A percentile compares a stretch with the other conserved stretches of the same genome.
Conservation (phyloP, 2,888 invertebrate species). For the Andrena dorsata region DNA sequence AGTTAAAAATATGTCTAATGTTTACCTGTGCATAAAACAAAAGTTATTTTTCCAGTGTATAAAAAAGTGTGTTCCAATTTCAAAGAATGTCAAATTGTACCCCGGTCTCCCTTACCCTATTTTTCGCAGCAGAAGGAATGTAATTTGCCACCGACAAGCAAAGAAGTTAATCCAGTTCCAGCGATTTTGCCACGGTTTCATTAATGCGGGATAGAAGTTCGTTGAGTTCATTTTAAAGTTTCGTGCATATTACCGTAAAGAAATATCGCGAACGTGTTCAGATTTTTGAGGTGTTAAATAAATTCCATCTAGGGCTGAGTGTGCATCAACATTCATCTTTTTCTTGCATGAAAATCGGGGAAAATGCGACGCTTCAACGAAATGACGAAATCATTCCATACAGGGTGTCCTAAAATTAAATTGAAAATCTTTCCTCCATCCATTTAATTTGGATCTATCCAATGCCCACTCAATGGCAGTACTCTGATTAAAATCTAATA, state of each 20-base stretch:
- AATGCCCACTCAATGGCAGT: no score
- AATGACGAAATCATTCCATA: neutral
- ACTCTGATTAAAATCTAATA: no score
- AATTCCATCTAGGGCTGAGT: constrained; percentile 8
- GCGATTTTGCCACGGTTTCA: constrained; percentile 29
- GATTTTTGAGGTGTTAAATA: constrained; percentile 6
- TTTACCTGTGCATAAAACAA: no score
- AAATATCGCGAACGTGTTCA: constrained; percentile 3
- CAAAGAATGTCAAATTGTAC: no score
- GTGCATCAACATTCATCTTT: constrained; percentile 9
- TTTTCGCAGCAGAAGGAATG: neutral
- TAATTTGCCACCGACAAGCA: constrained; percentile 30
- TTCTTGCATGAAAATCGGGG: neutral
- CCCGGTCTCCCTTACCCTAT: no score
- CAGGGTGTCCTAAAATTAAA: neutral
- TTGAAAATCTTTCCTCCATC: no score
- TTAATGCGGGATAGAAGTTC: constrained; percentile 37
- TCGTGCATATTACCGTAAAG: constrained; percentile 25
- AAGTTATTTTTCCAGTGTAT: no score
- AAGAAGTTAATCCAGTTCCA: constrained; percentile 32
- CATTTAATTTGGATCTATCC: no score
- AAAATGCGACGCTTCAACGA: neutral
- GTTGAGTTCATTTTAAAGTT: constrained; percentile 50
- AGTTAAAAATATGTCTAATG: no score
- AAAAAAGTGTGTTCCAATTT: no score